Evolutionary conservation across 1,140 invertebrate species (phyloP).

Genomic region (Drosophila pallidifrons): DNA sequence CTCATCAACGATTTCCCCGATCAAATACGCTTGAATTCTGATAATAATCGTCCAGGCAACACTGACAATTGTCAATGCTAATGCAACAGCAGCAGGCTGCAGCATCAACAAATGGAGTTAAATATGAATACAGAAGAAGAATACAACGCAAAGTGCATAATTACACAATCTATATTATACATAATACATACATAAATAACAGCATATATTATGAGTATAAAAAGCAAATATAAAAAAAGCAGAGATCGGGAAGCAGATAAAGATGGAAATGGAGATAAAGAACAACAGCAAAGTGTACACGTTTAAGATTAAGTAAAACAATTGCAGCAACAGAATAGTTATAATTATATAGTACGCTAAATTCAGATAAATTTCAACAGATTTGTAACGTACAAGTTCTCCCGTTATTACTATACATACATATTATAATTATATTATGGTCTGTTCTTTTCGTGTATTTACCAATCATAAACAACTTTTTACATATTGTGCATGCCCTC

Average conservation of each 20-base stretch:
- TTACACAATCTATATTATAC: conserved; percentile 78
- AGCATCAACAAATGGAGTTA: conserved; percentile 31
- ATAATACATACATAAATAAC: conserved; percentile 59
- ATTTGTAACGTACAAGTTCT: conserved; percentile 45
- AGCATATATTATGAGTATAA: conserved; percentile 54
- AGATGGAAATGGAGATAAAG: conserved; percentile 5
- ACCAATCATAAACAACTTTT: conserved; percentile 44
- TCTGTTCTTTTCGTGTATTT: conserved; percentile 63
- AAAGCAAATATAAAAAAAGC: conserved; percentile 48
- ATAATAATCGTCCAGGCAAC: conserved; percentile 89
- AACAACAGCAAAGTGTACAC: conserved; percentile 58
- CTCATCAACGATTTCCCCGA: conserved; percentile 99
- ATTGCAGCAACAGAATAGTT: conserved; percentile 74
- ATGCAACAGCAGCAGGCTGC: conserved; percentile 41
- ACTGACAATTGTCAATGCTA: conserved; percentile 93
- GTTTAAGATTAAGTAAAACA: conserved; percentile 75
- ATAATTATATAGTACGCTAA: conserved; percentile 74
- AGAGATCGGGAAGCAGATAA: background rate
- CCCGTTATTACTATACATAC: conserved; percentile 51
- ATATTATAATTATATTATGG: conserved; percentile 30
- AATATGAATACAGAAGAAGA: conserved; percentile 31
- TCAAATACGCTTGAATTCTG: conserved; percentile 94
- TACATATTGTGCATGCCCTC: conserved; percentile 56
- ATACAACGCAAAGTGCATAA: conserved; percentile 69
- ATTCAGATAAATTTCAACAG: conserved; percentile 58